phyloP scores from a whole-genome alignment of 2,113 vertebrate genomes.

The Narcine bancroftii region DNA sequence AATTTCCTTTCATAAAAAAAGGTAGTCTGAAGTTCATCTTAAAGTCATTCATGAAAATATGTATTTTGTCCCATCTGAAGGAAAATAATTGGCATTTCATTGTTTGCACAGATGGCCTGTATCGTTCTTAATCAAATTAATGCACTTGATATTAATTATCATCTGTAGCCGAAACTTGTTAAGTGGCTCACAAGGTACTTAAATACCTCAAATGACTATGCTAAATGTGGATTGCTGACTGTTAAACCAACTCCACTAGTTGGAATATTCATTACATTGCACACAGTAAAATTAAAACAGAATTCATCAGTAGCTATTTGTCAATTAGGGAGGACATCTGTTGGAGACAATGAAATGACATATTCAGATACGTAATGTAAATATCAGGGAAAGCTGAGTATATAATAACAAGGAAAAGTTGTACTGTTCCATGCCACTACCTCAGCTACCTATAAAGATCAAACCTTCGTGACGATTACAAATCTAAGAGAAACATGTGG shows the following conservation, averaged over 20 bases:
- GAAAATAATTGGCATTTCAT: background rate
- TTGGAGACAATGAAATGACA: conserved; percentile 2
- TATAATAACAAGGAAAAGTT: conserved; percentile 38
- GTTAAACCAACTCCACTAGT: background rate
- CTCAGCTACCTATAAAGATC: background rate
- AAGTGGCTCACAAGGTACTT: background rate
- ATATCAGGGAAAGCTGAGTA: conserved; percentile 17
- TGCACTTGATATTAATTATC: background rate
- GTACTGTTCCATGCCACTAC: background rate
- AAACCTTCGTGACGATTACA: background rate
- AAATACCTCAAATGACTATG: background rate
- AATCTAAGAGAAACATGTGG: background rate
- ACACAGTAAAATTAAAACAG: background rate
- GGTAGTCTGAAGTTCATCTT: background rate
- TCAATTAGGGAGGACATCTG: conserved; percentile 38
- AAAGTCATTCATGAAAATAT: background rate
- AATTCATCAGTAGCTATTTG: conserved; percentile 38
- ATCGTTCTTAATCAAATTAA: background rate
- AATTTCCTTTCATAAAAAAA: background rate
- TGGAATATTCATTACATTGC: background rate
- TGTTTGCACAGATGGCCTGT: no score
- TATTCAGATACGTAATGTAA: background rate
- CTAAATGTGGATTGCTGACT: background rate
- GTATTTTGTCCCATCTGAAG: background rate
- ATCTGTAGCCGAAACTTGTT: background rate